Percentiles rank a stretch among this genome's conserved stretches.
Evolutionary conservation across 2,113 vertebrate genomes (phyloP).

Genomic region (Archilochus colubris): DNA sequence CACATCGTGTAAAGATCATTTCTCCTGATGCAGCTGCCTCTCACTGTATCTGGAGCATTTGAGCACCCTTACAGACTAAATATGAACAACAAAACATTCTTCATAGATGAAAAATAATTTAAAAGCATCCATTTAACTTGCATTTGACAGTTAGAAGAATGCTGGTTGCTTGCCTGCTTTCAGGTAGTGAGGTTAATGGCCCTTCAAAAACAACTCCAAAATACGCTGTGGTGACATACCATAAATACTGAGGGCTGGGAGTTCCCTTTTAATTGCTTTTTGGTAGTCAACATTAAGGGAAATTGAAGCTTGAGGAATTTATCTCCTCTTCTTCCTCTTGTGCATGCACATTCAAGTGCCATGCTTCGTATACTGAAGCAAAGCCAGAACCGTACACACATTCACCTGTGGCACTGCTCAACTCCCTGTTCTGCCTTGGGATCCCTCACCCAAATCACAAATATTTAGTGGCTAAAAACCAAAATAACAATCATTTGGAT

Average conservation of each 20-base stretch:
- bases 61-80: neutral
- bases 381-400: neutral
- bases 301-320: neutral
- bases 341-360: neutral
- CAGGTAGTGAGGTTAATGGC: slow-evolving; percentile 11
- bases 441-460: neutral
- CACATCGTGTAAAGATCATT: neutral
- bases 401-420: neutral
- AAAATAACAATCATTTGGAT: neutral
- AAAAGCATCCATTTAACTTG: slow-evolving; percentile 27
- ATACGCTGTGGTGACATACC: neutral
- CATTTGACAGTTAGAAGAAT: slow-evolving; percentile 7
- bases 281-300: neutral
- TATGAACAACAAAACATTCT: slow-evolving; percentile 1
- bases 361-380: neutral
- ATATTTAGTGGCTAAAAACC: neutral
- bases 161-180: neutral
- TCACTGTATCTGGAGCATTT: neutral
- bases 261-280: neutral
- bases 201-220: slow-evolving; percentile 17
- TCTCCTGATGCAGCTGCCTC: neutral
- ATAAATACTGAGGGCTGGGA: neutral
- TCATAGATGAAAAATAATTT: neutral
- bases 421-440: neutral
- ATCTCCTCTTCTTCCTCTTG: neutral